phyloP scores from a whole-genome alignment of 2,797 vertebrate species.

The Parauchenoglanis punctatus region DNA sequence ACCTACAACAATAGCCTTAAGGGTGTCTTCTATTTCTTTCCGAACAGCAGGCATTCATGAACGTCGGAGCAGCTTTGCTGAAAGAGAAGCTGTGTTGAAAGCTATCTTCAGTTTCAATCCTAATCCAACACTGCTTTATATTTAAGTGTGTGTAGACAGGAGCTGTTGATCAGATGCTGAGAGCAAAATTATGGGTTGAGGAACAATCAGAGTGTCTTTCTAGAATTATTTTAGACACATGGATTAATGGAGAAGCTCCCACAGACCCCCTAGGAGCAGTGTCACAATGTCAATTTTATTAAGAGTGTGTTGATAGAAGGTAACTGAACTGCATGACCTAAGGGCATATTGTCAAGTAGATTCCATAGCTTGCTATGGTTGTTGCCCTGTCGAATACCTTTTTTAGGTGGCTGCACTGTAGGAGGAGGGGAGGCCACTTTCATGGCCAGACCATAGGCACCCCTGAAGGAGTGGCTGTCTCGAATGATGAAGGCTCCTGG shows the following conservation, averaged over 20 bases:
- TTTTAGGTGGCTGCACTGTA: constrained; percentile 88
- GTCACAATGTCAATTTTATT: not conserved
- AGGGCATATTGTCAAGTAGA: not conserved
- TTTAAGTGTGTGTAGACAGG: constrained; percentile 23
- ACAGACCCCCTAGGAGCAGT: not conserved
- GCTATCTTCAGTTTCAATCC: not conserved
- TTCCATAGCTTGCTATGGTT: constrained; percentile 7
- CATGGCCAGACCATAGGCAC: constrained; percentile 96
- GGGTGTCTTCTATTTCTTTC: constrained; percentile 20
- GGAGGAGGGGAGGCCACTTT: constrained; percentile 95
- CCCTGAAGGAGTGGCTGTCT: constrained; percentile 97
- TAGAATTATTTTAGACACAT: constrained; percentile 24
- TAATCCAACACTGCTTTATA: constrained; percentile 23
- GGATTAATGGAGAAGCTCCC: not conserved
- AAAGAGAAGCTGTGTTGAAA: constrained; percentile 17
- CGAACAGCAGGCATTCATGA: constrained; percentile 25
- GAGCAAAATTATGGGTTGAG: constrained; percentile 22
- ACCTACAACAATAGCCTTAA: constrained; percentile 1
- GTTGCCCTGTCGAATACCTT: constrained; percentile 77
- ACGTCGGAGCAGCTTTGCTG: constrained; percentile 21
- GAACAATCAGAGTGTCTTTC: constrained; percentile 4
- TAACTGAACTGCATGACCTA: not conserved
- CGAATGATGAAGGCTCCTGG: constrained; percentile 97
- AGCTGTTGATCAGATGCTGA: constrained; percentile 24
- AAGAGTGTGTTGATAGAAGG: not conserved